phyloP scores from a whole-genome alignment of 2,888 invertebrate species.

The Agrochola lychnidis region DNA sequence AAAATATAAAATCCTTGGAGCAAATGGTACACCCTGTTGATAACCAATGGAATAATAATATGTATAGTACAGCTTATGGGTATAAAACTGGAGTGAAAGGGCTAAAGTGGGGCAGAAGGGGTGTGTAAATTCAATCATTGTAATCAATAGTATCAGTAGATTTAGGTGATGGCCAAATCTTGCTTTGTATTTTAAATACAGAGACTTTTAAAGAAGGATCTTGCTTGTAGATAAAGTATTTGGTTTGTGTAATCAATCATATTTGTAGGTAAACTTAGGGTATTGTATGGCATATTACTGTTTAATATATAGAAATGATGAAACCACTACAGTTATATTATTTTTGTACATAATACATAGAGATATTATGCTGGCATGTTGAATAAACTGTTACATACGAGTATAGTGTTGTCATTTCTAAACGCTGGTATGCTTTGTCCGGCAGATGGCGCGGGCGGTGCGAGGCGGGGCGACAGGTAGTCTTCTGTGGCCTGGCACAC shows the following conservation, averaged over 20 bases:
- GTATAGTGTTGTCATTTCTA: slow-evolving; percentile 61
- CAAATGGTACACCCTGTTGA: slow-evolving; percentile 49
- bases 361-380: slow-evolving; percentile 55
- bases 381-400: slow-evolving; percentile 58
- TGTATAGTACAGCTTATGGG: slow-evolving; percentile 49
- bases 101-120: slow-evolving; percentile 58
- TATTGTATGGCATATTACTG: slow-evolving; percentile 28
- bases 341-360: slow-evolving; percentile 46
- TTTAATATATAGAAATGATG: slow-evolving; percentile 36
- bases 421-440: slow-evolving; percentile 69
- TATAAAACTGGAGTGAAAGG: slow-evolving; percentile 52
- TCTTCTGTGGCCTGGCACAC: slow-evolving; percentile 59
- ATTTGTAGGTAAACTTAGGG: slow-evolving; percentile 25
- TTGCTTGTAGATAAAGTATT: slow-evolving; percentile 19
- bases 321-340: slow-evolving; percentile 28
- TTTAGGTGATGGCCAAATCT: slow-evolving; percentile 26
- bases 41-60: slow-evolving; percentile 56
- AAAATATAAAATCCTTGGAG: slow-evolving; percentile 42
- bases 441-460: slow-evolving; percentile 76
- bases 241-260: slow-evolving; percentile 49
- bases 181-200: slow-evolving; percentile 2
- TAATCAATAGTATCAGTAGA: slow-evolving; percentile 19
- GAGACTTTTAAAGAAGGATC: slow-evolving; percentile 2
- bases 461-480: slow-evolving; percentile 85
- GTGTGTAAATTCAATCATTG: slow-evolving; percentile 42